A percentile compares a stretch with the other conserved stretches of the same genome.
These are phyloP conservation scores for Odontocerum albicorne DNA, from an alignment of 2,888 invertebrate genomes.

Conservation along the genomic window DNA sequence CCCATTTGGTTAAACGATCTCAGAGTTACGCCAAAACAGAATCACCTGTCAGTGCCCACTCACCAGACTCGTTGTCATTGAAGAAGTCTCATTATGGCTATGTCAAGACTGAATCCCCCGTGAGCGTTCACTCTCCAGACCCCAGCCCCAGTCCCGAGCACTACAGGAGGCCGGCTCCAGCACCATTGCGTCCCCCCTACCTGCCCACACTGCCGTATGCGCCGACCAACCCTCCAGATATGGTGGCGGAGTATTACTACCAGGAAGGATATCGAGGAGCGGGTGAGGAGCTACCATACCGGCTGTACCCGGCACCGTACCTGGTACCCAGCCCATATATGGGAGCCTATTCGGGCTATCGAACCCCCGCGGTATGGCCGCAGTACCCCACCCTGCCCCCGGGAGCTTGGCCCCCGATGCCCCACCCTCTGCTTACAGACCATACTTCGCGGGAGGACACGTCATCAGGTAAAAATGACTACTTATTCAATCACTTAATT, in stretches of 20 bases:
- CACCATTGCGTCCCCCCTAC: slow-evolving; percentile 38
- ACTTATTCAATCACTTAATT: no score
- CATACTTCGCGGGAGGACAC: slow-evolving; percentile 61
- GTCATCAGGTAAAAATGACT: slow-evolving; percentile 62
- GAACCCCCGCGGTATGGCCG: slow-evolving; percentile 51
- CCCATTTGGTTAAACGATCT: slow-evolving; percentile 42
- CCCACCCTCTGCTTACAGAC: slow-evolving; percentile 53
- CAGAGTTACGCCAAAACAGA: slow-evolving; percentile 47
- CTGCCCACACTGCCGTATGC: slow-evolving; percentile 44
- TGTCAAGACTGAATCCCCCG: slow-evolving; percentile 48
- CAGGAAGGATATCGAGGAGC: slow-evolving; percentile 33
- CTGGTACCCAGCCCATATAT: slow-evolving; percentile 34
- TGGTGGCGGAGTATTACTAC: slow-evolving; percentile 40
- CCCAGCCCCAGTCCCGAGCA: slow-evolving; percentile 47
- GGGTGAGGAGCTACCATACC: slow-evolving; percentile 39
- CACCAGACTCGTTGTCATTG: slow-evolving; percentile 44
- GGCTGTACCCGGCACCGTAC: slow-evolving; percentile 40
- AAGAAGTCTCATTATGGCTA: slow-evolving; percentile 11
- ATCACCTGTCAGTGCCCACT: slow-evolving; percentile 49
- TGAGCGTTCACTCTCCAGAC: slow-evolving; percentile 50
- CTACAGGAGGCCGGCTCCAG: slow-evolving; percentile 47
- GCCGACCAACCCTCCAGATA: slow-evolving; percentile 48
- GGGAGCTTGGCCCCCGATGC: slow-evolving; percentile 58
- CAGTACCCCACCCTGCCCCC: slow-evolving; percentile 55
- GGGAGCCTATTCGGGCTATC: slow-evolving; percentile 30